Evolutionary conservation across 2,113 vertebrate genomes (phyloP).

Genomic region (Tiliqua scincoides): DNA sequence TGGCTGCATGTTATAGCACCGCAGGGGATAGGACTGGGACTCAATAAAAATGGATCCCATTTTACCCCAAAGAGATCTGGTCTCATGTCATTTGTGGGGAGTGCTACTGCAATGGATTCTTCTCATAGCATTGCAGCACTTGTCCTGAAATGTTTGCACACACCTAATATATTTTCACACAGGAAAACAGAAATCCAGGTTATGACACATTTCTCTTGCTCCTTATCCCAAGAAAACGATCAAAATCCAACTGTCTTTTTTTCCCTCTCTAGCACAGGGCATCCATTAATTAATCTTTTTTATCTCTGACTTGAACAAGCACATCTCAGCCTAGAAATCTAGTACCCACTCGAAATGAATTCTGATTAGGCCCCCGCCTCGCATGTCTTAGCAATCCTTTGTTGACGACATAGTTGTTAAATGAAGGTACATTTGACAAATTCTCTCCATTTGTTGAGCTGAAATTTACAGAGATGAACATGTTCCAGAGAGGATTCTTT

Average conservation of each 20-base stretch:
- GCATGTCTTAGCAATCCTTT: slow-evolving; percentile 55
- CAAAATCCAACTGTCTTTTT: slow-evolving; percentile 51
- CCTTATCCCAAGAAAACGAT: slow-evolving; percentile 63
- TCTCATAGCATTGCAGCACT: too few relatives aligned
- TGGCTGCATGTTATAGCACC: too few relatives aligned
- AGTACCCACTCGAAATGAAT: slow-evolving; percentile 55
- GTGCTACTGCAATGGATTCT: too few relatives aligned
- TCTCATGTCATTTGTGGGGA: too few relatives aligned
- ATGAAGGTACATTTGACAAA: slow-evolving; percentile 44
- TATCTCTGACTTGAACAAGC: slow-evolving; percentile 60
- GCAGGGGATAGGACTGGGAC: too few relatives aligned
- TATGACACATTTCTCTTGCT: slow-evolving; percentile 35
- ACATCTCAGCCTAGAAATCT: slow-evolving; percentile 64
- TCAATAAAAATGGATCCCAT: too few relatives aligned
- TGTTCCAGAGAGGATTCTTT: slow-evolving; percentile 40
- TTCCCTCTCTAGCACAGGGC: slow-evolving; percentile 64
- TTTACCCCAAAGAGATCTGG: too few relatives aligned
- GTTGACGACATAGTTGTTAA: slow-evolving; percentile 55
- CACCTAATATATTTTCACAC: too few relatives aligned
- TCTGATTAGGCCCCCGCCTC: slow-evolving; percentile 53
- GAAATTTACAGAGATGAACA: slow-evolving; percentile 33
- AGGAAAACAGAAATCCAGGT: slow-evolving; percentile 54
- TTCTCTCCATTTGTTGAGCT: slow-evolving; percentile 47
- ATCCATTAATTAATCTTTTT: slow-evolving; percentile 72
- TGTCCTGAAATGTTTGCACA: too few relatives aligned